Base-by-base conservation (phyloP, 2,113 vertebrate genomes). In the Pogonocichla stellata region DNA sequence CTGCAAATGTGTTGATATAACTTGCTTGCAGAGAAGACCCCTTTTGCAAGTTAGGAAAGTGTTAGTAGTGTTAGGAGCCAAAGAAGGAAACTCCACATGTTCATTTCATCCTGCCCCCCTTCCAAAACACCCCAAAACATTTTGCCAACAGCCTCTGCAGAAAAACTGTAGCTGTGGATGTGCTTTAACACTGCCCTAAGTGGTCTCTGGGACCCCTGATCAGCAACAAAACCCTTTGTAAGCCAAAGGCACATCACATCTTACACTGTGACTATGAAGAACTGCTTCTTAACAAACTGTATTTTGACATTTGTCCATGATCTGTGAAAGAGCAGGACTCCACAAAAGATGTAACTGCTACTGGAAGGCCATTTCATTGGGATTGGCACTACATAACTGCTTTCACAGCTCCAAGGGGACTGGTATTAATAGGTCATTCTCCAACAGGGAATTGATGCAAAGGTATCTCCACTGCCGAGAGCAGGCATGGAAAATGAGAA, bases 361-460 rank as follows among this genome's bases (percentile, higher is more conserved):
- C 42, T n/a, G 19, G 36, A 51, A 91, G 67, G 62, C 36, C 5
- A 51, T 40, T 88, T 45, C 82, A 61, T 50, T 87, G 22, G 53
- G 77, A 73, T 8, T 58, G 66, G 71, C 84, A 67, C 25, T 48
- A 54, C 9, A 2, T 12, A 65, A 61, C 40, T 45, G 36, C 78
- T 86, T 69, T 74, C 19, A 38, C 78, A 93, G 62, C 69, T 88
- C 69, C 2, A 2, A 90, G 38, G 45, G 43, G 13, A 73, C 34
- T 38, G 42, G 29, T 75, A 56, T 89, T 91, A 92, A 78, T 19
- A 78, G 88, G 92, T 61, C 64, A 60, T 50, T 82, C 53, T 93
- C 61, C 89, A 88, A 34, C 14, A 67, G 60, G 31, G 50, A 94
- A 75, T 7, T 11, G 5, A 74, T 17, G 40, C 60, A 93, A 81